Percentiles rank a stretch among this genome's conserved stretches.
These are phyloP conservation scores for Parascotia fuliginaria DNA, from an alignment of 2,888 invertebrate species.

Conservation along the genomic window DNA sequence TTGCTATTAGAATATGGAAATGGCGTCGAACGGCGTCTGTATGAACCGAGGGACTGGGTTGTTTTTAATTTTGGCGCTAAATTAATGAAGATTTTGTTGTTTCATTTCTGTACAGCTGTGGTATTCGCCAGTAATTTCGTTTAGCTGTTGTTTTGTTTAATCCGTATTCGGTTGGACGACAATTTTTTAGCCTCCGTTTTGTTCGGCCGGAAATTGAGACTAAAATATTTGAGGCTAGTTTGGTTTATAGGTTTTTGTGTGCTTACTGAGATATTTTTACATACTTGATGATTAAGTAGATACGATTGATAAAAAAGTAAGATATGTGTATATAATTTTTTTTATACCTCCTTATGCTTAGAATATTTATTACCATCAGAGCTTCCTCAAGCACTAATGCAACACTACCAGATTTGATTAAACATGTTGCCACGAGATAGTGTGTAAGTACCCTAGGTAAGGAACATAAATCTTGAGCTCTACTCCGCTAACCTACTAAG, in stretches of 20 bases:
- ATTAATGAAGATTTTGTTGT: conserved; percentile 71
- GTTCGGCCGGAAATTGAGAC: conserved; percentile 5
- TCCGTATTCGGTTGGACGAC: conserved; percentile 9
- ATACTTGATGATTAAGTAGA: too few species aligned
- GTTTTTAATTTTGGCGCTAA: conserved; percentile 75
- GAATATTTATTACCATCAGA: too few species aligned
- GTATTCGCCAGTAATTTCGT: conserved; percentile 46
- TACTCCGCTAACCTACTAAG: conserved; percentile 10
- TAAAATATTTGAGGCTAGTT: conserved; percentile 12
- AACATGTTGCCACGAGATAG: background rate
- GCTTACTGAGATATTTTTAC: background rate
- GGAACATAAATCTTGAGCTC: conserved; percentile 7
- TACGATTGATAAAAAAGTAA: too few species aligned
- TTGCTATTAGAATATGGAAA: conserved; percentile 73
- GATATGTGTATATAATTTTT: too few species aligned
- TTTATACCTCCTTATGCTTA: too few species aligned
- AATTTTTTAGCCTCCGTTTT: conserved; percentile 7
- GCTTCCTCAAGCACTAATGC: too few species aligned
- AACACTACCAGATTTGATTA: conserved; percentile 35
- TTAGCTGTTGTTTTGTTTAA: conserved; percentile 35
- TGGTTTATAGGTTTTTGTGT: background rate
- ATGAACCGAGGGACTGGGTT: conserved; percentile 54
- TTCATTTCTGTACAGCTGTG: conserved; percentile 54
- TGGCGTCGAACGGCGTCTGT: conserved; percentile 45
- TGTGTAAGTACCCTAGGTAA: conserved; percentile 4